A percentile compares a stretch with the other conserved stretches of the same genome.
Conservation (phyloP, 2,888 invertebrate species). For the Sicus ferrugineus region DNA sequence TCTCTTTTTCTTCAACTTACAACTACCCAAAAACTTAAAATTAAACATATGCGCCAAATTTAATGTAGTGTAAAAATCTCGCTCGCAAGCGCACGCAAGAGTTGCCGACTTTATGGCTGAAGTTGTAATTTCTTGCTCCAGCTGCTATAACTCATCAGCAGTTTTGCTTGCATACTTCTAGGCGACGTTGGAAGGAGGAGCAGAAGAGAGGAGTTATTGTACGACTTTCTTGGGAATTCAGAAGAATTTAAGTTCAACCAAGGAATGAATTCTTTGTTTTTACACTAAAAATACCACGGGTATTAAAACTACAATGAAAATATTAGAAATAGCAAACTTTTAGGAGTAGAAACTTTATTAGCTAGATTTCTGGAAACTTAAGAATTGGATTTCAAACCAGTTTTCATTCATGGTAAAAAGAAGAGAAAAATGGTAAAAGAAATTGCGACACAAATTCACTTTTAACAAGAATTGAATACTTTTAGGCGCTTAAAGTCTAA, state of each 20-base stretch:
- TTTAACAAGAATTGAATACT: too few relatives aligned
- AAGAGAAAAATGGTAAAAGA: too few relatives aligned
- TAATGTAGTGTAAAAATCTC: slow-evolving; percentile 28
- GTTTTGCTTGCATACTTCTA: slow-evolving; percentile 2
- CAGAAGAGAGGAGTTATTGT: neutral
- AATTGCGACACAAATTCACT: too few relatives aligned
- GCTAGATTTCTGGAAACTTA: too few relatives aligned
- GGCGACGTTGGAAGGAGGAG: neutral
- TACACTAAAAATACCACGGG: too few relatives aligned
- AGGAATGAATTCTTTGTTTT: too few relatives aligned
- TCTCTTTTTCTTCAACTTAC: neutral
- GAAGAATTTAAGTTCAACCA: neutral
- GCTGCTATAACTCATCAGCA: slow-evolving; percentile 20
- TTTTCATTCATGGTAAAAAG: too few relatives aligned
- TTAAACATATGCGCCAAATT: slow-evolving; percentile 32
- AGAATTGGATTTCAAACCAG: too few relatives aligned
- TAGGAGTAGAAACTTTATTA: too few relatives aligned
- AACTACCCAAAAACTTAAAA: slow-evolving; percentile 27
- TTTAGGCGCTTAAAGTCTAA: too few relatives aligned
- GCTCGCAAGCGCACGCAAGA: neutral
- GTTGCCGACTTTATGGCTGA: slow-evolving; percentile 21
- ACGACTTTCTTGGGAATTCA: neutral
- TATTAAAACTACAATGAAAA: too few relatives aligned
- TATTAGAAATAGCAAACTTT: too few relatives aligned
- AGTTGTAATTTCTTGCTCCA: slow-evolving; percentile 20